Evolutionary conservation across 2,113 vertebrate genomes (phyloP).

Genomic region (Parus major): DNA sequence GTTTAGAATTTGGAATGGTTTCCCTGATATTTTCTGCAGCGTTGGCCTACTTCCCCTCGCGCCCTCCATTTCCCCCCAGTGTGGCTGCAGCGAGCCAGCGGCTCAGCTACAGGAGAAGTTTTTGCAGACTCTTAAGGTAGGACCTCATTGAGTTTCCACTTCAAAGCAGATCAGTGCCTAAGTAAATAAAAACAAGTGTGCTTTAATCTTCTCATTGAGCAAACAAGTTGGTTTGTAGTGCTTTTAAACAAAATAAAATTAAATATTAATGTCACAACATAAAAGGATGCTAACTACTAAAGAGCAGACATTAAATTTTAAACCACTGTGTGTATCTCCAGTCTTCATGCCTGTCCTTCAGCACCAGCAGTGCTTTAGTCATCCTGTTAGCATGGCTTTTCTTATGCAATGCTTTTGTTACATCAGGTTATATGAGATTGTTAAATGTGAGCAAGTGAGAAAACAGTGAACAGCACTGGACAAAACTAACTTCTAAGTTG

Average conservation of each 20-base stretch:
- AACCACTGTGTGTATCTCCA: not conserved
- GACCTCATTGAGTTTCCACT: not conserved
- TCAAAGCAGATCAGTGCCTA: slow-evolving; percentile 20
- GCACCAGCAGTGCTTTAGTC: not conserved
- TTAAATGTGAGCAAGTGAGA: not conserved
- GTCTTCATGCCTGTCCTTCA: not conserved
- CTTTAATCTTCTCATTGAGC: slow-evolving; percentile 49
- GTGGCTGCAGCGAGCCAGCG: slow-evolving; percentile 94
- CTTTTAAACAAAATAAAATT: slow-evolving; percentile 49
- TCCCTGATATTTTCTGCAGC: slow-evolving; percentile 85
- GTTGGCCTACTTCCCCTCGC: slow-evolving; percentile 90
- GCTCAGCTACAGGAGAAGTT: slow-evolving; percentile 92
- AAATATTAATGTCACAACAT: slow-evolving; percentile 46
- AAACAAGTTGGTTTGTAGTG: slow-evolving; percentile 34
- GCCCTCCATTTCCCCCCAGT: slow-evolving; percentile 92
- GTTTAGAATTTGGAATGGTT: slow-evolving; percentile 87
- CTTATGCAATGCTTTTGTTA: not conserved
- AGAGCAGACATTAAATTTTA: slow-evolving; percentile 45
- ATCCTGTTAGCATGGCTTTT: not conserved
- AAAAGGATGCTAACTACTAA: slow-evolving; percentile 35
- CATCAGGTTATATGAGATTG: not conserved
- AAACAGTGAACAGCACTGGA: not conserved
- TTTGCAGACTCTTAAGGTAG: slow-evolving; percentile 91
- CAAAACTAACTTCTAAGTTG: not conserved
- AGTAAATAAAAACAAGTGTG: slow-evolving; percentile 28